phyloP scores from a whole-genome alignment of 2,797 vertebrate species.

The Delichon dasypus region DNA sequence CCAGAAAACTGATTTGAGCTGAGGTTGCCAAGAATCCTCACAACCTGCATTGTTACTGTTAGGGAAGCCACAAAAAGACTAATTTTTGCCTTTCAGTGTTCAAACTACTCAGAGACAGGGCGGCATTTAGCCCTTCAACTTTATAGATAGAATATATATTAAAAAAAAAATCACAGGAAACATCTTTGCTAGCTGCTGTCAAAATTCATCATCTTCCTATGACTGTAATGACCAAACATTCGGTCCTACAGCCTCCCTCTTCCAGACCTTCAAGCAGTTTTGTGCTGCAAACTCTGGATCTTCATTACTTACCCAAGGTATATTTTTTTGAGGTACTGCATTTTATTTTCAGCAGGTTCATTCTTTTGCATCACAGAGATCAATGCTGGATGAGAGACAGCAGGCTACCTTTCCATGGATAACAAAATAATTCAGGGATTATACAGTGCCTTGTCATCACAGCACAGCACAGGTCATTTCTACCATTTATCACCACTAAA shows the following conservation, averaged over 20 bases:
- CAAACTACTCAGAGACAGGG: neutral
- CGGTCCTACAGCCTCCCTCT: neutral
- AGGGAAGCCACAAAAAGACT: neutral
- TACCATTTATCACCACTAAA: constrained; percentile 36
- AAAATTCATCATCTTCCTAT: neutral
- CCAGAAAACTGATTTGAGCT: neutral
- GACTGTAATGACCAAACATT: neutral
- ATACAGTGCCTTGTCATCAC: constrained; percentile 12
- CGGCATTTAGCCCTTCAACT: neutral
- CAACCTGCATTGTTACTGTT: neutral
- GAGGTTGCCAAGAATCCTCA: neutral
- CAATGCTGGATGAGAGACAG: neutral
- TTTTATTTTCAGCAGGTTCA: neutral
- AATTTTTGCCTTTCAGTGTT: neutral
- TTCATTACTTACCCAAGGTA: neutral
- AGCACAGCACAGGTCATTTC: neutral
- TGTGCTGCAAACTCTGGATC: neutral
- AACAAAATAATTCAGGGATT: constrained; percentile 21
- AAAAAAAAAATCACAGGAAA: neutral
- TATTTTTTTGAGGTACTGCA: neutral
- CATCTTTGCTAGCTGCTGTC: neutral
- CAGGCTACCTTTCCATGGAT: neutral
- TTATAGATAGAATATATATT: neutral
- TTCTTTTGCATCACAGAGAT: neutral
- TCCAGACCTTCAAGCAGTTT: neutral